phyloP scores from a whole-genome alignment of 2,888 invertebrate species.

The Dorcus hopei region DNA sequence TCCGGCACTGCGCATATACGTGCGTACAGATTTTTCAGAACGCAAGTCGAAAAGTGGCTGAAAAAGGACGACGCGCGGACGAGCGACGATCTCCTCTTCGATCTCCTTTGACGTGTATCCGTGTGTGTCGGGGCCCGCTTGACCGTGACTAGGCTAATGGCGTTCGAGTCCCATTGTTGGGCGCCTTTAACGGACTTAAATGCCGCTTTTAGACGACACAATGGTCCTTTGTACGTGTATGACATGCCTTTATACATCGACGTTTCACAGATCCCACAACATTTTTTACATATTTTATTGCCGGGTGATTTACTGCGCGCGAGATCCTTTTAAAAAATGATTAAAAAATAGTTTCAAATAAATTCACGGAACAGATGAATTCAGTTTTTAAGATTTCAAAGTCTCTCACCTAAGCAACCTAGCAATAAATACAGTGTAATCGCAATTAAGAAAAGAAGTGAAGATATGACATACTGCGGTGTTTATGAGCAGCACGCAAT shows the following conservation, averaged over 20 bases:
- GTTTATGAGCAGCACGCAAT: too few species aligned
- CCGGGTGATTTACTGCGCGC: background rate
- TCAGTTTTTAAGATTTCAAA: background rate
- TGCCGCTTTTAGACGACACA: conserved; percentile 30
- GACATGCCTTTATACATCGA: conserved; percentile 22
- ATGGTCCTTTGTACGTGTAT: conserved; percentile 26
- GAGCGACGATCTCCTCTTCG: conserved; percentile 27
- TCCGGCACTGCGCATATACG: conserved; percentile 28
- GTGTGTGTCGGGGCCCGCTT: conserved; percentile 17
- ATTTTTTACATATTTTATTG: conserved; percentile 7
- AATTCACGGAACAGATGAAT: too few species aligned
- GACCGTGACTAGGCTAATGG: conserved; percentile 37
- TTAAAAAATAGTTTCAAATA: too few species aligned
- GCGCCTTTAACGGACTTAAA: conserved; percentile 29
- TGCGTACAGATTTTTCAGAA: background rate
- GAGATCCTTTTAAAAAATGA: background rate
- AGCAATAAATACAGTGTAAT: too few species aligned
- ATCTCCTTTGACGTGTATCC: conserved; percentile 28
- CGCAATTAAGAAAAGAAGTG: too few species aligned
- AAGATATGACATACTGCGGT: too few species aligned
- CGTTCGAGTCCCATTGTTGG: conserved; percentile 33
- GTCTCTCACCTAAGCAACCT: background rate
- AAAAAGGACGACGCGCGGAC: conserved; percentile 1
- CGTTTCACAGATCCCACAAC: background rate
- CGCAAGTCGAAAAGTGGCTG: background rate